phyloP scores from a whole-genome alignment of 1,140 invertebrate genomes.

The Pseudoatta argentina region DNA sequence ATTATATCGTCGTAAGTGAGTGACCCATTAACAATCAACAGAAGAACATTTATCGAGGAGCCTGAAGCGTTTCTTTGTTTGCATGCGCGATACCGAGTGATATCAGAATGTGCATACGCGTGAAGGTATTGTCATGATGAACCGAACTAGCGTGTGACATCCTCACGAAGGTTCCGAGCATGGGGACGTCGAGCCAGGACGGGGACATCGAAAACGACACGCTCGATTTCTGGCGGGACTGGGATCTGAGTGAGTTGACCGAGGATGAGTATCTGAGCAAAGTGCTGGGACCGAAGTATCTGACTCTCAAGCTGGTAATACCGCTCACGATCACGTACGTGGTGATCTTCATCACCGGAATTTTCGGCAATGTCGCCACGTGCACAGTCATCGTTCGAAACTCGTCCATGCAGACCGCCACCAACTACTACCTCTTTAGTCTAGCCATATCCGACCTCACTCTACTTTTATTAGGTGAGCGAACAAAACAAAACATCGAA shows the following conservation, averaged over 20 bases:
- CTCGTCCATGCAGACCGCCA: conserved; percentile 93
- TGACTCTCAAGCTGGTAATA: conserved; percentile 84
- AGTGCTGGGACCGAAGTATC: conserved; percentile 84
- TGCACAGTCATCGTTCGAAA: conserved; percentile 96
- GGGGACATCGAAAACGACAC: conserved; percentile 5
- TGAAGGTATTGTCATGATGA: conserved; percentile 20
- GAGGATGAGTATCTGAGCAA: conserved; percentile 81
- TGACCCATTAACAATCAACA: conserved; percentile 37
- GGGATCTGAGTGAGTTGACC: conserved; percentile 77
- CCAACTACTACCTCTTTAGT: conserved; percentile 97
- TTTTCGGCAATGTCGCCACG: conserved; percentile 95
- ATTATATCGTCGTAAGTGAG: neutral
- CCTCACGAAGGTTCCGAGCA: neutral
- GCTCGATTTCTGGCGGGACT: conserved; percentile 65
- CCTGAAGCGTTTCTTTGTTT: conserved; percentile 47
- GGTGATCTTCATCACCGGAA: conserved; percentile 93
- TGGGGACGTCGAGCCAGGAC: conserved; percentile 31
- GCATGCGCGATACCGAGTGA: conserved; percentile 30
- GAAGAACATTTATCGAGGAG: conserved; percentile 13
- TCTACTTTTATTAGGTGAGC: conserved; percentile 91
- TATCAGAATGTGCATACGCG: conserved; percentile 26
- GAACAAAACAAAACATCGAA: neutral
- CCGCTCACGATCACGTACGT: conserved; percentile 92
- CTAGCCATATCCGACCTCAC: conserved; percentile 92
- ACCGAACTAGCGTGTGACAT: neutral